Conservation (phyloP, 1,140 invertebrate genomes). For the Triops cancriformis region DNA sequence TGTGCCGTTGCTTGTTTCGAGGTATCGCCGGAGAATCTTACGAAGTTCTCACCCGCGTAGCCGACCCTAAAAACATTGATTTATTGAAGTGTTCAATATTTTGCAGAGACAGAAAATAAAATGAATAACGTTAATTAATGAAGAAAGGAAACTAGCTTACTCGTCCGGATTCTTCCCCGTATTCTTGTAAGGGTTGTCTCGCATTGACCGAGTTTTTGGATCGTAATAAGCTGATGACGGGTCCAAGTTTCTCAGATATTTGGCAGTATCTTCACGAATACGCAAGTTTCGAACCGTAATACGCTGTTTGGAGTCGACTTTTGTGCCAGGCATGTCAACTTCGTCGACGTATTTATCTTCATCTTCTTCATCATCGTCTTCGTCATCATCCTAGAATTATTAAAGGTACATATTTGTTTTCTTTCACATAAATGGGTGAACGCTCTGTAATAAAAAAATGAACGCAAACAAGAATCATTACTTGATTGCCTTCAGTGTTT, state of each 20-base stretch:
- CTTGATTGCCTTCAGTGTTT: conserved; percentile 35
- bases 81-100: background rate
- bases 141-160: conserved; percentile 41
- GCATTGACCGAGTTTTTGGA: conserved; percentile 96
- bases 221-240: conserved; percentile 97
- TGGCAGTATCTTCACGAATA: conserved; percentile 97
- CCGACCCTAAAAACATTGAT: conserved; percentile 47
- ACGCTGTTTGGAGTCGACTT: conserved; percentile 96
- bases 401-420: conserved; percentile 30
- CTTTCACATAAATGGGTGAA: no score
- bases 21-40: conserved; percentile 88
- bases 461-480: no score
- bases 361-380: conserved; percentile 67
- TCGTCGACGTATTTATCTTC: conserved; percentile 95
- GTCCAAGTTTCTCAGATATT: conserved; percentile 95
- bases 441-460: background rate
- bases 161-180: conserved; percentile 52
- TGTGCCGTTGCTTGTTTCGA: conserved; percentile 80
- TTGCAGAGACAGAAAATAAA: background rate
- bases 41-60: conserved; percentile 94
- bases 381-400: conserved; percentile 45
- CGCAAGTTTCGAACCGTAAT: conserved; percentile 96
- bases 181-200: conserved; percentile 84
- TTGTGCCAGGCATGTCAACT: conserved; percentile 96
- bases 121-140: background rate